A percentile compares a stretch with the other conserved stretches of the same genome.
Conservation (phyloP, 2,797 vertebrate genomes). For the Sciurus carolinensis region DNA sequence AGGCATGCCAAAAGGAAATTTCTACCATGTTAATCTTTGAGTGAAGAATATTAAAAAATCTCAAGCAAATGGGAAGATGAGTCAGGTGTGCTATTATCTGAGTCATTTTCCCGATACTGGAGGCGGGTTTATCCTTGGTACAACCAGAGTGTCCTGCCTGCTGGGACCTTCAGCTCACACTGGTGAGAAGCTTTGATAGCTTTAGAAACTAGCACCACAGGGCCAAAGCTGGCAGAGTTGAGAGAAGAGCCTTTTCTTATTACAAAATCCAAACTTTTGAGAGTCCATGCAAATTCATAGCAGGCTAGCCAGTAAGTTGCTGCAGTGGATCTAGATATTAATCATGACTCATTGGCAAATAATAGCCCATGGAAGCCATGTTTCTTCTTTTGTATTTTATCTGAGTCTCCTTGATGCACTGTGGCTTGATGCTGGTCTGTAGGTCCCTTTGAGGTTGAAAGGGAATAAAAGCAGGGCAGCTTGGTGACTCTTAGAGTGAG, state of each 20-base stretch:
- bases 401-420: neutral
- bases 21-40: conserved; percentile 17
- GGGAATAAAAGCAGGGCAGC: conserved; percentile 9
- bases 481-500: conserved; percentile 11
- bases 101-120: neutral
- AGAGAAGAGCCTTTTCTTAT: conserved; percentile 54
- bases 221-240: neutral
- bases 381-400: conserved; percentile 42
- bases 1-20: conserved; percentile 2
- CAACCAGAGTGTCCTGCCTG: neutral
- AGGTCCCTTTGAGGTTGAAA: neutral
- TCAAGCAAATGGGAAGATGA: conserved; percentile 33
- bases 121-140: conserved; percentile 18
- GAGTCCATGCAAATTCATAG: neutral
- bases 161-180: neutral
- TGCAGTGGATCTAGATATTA: conserved; percentile 49
- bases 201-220: neutral
- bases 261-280: conserved; percentile 17
- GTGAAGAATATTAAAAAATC: conserved; percentile 16
- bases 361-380: conserved; percentile 15
- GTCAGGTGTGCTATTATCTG: neutral
- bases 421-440: conserved; percentile 16
- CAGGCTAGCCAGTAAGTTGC: conserved; percentile 5
- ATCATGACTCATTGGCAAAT: conserved; percentile 55
- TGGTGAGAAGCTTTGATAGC: neutral